Evolutionary conservation across 2,888 invertebrate species (phyloP).

Genomic region (Macrophya alboannulata): DNA sequence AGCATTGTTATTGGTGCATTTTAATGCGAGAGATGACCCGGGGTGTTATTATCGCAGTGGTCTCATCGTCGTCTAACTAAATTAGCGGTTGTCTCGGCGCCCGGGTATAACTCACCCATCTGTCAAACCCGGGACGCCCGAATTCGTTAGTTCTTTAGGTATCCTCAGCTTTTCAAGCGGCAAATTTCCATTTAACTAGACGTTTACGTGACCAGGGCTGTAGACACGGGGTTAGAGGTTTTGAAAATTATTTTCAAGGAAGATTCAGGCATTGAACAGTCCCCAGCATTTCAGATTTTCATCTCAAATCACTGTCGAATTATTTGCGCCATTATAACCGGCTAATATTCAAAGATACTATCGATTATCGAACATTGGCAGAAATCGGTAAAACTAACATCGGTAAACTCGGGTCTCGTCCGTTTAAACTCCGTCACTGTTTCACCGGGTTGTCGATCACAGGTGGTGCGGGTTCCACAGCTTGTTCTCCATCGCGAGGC

Average conservation of each 20-base stretch:
- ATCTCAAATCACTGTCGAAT: not conserved
- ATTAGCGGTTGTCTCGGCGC: slow-evolving; percentile 69
- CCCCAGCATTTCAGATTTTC: not conserved
- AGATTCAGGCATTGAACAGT: not conserved
- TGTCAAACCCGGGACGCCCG: slow-evolving; percentile 52
- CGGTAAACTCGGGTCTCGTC: slow-evolving; percentile 7
- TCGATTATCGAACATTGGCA: not conserved
- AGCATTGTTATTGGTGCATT: slow-evolving; percentile 75
- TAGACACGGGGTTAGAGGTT: not conserved
- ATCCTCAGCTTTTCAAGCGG: slow-evolving; percentile 36
- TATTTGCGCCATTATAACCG: not conserved
- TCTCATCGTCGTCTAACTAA: slow-evolving; percentile 76
- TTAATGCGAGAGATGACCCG: slow-evolving; percentile 70
- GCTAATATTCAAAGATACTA: not conserved
- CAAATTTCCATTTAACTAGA: slow-evolving; percentile 53
- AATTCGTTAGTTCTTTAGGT: slow-evolving; percentile 43
- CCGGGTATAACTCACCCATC: slow-evolving; percentile 54
- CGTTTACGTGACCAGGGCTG: slow-evolving; percentile 43
- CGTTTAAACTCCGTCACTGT: slow-evolving; percentile 4
- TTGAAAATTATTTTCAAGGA: not conserved
- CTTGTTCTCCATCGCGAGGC: slow-evolving; percentile 1
- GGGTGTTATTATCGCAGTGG: slow-evolving; percentile 76
- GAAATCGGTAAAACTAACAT: not conserved
- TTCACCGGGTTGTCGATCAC: slow-evolving; percentile 27
- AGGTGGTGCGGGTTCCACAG: slow-evolving; percentile 26